Evolutionary conservation across 2,113 vertebrate genomes (phyloP).

Genomic region (Tachycineta bicolor): DNA sequence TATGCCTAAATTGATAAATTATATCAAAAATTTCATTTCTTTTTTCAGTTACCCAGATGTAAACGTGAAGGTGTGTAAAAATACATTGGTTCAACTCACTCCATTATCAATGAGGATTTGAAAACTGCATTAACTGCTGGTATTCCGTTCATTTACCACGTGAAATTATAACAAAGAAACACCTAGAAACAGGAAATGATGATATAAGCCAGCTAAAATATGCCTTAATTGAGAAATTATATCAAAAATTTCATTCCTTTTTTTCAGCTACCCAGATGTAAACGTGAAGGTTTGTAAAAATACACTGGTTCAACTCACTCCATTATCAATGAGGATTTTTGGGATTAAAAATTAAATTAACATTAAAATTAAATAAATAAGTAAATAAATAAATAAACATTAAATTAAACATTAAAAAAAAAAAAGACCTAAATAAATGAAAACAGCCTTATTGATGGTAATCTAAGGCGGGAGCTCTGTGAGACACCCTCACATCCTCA

Average conservation of each 20-base stretch:
- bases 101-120: not conserved
- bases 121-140: not conserved
- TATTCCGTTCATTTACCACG: not conserved
- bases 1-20: not conserved
- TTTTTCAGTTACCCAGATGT: not conserved
- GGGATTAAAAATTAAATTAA: too few species aligned
- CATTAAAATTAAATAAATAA: too few species aligned
- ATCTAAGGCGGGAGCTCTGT: not conserved
- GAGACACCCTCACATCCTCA: not conserved
- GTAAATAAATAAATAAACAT: too few species aligned
- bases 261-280: not conserved
- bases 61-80: not conserved
- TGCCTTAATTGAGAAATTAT: not conserved
- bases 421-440: not conserved
- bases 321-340: not conserved
- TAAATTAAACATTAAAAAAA: too few species aligned
- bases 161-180: not conserved
- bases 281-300: not conserved
- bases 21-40: not conserved
- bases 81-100: not conserved
- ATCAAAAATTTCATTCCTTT: not conserved
- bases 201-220: not conserved
- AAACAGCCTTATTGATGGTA: fast-evolving
- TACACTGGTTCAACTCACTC: not conserved
- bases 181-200: not conserved